These are phyloP conservation scores for Carapus acus DNA, from an alignment of 2,797 vertebrate genomes.

Conservation along the genomic window DNA sequence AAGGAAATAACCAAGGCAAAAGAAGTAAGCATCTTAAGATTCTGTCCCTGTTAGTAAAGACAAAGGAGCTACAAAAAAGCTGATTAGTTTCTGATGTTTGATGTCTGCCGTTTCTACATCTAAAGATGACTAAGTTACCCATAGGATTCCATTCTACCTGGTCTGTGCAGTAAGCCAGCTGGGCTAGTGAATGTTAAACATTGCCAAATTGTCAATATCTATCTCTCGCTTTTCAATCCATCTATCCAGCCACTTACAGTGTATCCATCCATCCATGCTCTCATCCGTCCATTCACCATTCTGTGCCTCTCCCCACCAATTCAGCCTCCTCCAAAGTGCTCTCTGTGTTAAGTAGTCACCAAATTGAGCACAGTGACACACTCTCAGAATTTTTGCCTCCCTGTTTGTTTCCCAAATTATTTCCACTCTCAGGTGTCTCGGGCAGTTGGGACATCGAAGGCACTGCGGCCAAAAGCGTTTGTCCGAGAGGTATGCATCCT, in stretches of 20 bases:
- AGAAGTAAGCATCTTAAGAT: slow-evolving; percentile 60
- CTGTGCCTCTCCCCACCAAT: too few relatives aligned
- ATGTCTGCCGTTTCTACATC: too few relatives aligned
- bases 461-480: slow-evolving; percentile 76
- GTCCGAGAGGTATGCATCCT: slow-evolving; percentile 68
- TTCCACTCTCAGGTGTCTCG: slow-evolving; percentile 74
- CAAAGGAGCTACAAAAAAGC: background rate
- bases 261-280: too few relatives aligned
- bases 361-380: background rate
- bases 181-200: too few relatives aligned
- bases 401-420: background rate
- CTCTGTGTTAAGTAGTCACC: background rate
- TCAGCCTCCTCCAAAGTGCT: background rate
- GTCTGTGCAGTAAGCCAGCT: background rate
- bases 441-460: slow-evolving; percentile 77
- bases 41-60: background rate
- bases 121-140: background rate
- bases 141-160: background rate
- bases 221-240: background rate
- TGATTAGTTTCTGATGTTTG: too few relatives aligned
- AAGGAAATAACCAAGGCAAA: slow-evolving; percentile 57
- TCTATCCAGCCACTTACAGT: background rate
- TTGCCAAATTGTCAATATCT: background rate
- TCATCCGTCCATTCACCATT: too few relatives aligned
- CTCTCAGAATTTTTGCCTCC: background rate